phyloP scores from a whole-genome alignment of 2,797 vertebrate species.

The Valencia hispanica region DNA sequence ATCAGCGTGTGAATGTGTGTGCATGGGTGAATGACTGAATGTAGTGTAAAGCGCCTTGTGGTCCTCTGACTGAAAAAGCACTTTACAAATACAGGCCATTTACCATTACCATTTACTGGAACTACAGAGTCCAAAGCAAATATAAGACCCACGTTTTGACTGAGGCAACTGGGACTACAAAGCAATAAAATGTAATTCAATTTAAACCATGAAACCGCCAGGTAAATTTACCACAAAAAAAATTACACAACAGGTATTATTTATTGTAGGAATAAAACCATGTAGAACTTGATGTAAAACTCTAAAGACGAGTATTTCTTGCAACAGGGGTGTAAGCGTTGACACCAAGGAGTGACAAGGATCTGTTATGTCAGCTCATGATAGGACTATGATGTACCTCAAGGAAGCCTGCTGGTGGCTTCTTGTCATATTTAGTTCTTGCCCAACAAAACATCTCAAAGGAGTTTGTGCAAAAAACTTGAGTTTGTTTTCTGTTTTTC shows the following conservation, averaged over 20 bases:
- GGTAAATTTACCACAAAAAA: constrained; percentile 1
- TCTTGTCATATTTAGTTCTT: constrained; percentile 22
- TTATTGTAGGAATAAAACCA: neutral
- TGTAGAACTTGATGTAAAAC: neutral
- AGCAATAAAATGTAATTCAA: neutral
- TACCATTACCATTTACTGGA: neutral
- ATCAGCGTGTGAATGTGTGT: no score
- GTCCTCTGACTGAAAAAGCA: no score
- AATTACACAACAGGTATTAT: neutral
- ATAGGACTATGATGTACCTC: neutral
- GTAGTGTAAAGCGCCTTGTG: no score
- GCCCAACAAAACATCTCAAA: constrained; percentile 23
- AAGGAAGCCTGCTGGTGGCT: neutral
- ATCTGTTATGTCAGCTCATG: neutral
- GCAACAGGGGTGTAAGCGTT: neutral
- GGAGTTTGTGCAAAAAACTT: constrained; percentile 35
- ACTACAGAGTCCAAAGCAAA: neutral
- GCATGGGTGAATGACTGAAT: no score
- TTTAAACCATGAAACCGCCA: neutral
- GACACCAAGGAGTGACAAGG: neutral
- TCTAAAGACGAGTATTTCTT: neutral
- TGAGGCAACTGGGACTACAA: neutral
- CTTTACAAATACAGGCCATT: no score
- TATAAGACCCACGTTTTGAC: neutral
- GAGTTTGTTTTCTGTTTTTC: constrained; percentile 39